These are phyloP conservation scores for Aurelia aurita complex sp. Pacific DNA, from an alignment of 30 jellyfish, hydroid and myxozoan genomes.

Conservation along the genomic window DNA sequence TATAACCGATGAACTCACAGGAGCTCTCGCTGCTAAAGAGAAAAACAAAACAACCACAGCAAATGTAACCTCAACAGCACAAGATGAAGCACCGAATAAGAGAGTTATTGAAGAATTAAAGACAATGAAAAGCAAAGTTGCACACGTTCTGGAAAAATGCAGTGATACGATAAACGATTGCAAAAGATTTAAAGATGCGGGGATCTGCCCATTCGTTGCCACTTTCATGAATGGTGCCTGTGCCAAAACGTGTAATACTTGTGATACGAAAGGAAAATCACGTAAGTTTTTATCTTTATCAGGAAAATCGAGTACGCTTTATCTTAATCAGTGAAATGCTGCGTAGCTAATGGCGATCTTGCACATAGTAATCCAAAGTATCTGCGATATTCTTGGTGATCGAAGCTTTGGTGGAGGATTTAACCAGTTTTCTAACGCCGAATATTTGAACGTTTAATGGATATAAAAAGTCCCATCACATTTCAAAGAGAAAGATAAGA, in stretches of 20 bases:
- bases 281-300: neutral
- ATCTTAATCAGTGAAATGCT: no score
- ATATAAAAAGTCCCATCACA: no score
- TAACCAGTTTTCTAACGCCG: no score
- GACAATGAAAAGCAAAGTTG: slow-evolving; percentile 40
- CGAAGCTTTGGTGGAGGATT: no score
- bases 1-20: slow-evolving; percentile 65
- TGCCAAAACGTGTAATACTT: slow-evolving; percentile 86
- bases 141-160: slow-evolving; percentile 49
- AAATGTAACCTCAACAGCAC: neutral
- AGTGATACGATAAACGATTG: slow-evolving; percentile 76
- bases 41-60: slow-evolving; percentile 60
- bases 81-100: slow-evolving; percentile 1
- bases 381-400: no score
- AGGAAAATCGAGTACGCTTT: no score
- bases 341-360: no score
- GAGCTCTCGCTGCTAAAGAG: slow-evolving; percentile 49
- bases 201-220: slow-evolving; percentile 93
- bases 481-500: no score
- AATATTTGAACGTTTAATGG: no score
- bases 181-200: slow-evolving; percentile 81
- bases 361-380: no score
- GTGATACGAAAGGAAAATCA: slow-evolving; percentile 48
- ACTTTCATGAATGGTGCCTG: slow-evolving; percentile 94
- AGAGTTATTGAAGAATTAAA: slow-evolving; percentile 12